Evolutionary conservation across 2,113 vertebrate genomes (phyloP).

Genomic region (Rhabdomys dilectus): DNA sequence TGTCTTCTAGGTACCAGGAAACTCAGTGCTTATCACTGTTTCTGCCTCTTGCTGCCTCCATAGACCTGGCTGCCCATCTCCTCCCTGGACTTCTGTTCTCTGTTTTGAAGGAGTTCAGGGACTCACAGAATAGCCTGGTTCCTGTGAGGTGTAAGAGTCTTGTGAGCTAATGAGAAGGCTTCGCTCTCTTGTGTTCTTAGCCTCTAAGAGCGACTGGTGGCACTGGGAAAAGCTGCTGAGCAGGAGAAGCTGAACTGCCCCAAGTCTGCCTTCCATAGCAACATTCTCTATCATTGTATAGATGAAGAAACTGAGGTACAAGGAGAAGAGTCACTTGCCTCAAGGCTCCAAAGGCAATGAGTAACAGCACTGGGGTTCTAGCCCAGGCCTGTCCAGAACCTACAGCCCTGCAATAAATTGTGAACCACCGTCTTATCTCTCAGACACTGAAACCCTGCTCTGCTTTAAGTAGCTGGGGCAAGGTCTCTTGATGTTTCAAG

Average conservation of each 20-base stretch:
- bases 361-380: not conserved
- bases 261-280: too few species aligned
- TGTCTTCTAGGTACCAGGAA: not conserved
- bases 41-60: not conserved
- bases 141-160: not conserved
- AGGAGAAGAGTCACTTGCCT: not conserved
- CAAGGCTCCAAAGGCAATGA: not conserved
- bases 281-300: not conserved
- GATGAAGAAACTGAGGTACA: not conserved
- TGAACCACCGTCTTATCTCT: not conserved
- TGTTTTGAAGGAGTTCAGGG: not conserved
- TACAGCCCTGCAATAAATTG: not conserved
- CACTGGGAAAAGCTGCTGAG: too few species aligned
- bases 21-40: rapidly evolving
- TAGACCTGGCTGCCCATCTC: not conserved
- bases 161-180: not conserved
- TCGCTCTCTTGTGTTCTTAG: not conserved
- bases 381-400: not conserved
- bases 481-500: not conserved
- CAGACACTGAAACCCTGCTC: not conserved
- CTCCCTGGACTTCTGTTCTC: not conserved
- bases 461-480: not conserved
- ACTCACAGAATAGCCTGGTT: not conserved
- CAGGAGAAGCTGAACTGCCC: too few species aligned
- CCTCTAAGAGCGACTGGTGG: not conserved